These are phyloP conservation scores for Cryptoblepharus egeriae DNA, from an alignment of 2,797 vertebrate species.

Conservation along the genomic window DNA sequence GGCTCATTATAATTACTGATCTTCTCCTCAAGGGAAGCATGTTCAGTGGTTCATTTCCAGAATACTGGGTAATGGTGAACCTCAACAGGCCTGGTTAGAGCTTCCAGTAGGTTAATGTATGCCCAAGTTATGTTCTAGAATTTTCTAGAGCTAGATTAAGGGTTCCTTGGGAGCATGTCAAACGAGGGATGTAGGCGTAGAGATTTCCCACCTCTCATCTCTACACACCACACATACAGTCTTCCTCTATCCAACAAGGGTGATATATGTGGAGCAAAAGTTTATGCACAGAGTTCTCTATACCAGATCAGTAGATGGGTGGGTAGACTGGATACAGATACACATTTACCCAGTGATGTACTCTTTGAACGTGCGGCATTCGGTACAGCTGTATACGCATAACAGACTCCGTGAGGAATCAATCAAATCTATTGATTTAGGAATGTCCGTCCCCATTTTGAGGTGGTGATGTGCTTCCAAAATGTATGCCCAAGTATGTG, in stretches of 20 bases:
- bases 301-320: not conserved
- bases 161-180: not conserved
- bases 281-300: not conserved
- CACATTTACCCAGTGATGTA: not conserved
- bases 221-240: no score
- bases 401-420: no score
- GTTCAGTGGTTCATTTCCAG: not conserved
- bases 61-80: not conserved
- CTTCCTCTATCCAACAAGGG: not conserved
- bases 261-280: not conserved
- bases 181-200: not conserved
- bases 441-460: not conserved
- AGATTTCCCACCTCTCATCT: not conserved
- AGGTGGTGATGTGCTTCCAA: no score
- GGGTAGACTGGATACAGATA: not conserved
- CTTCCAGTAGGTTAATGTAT: not conserved
- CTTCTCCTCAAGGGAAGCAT: not conserved
- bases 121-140: not conserved
- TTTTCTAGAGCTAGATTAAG: not conserved
- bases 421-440: no score
- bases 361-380: not conserved
- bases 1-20: not conserved
- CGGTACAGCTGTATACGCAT: no score
- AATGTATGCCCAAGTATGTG: not conserved
- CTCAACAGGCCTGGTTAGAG: not conserved